A percentile compares a stretch with the other conserved stretches of the same genome.
Conservation (phyloP, 2,797 vertebrate species). For the Meda fulgida region DNA sequence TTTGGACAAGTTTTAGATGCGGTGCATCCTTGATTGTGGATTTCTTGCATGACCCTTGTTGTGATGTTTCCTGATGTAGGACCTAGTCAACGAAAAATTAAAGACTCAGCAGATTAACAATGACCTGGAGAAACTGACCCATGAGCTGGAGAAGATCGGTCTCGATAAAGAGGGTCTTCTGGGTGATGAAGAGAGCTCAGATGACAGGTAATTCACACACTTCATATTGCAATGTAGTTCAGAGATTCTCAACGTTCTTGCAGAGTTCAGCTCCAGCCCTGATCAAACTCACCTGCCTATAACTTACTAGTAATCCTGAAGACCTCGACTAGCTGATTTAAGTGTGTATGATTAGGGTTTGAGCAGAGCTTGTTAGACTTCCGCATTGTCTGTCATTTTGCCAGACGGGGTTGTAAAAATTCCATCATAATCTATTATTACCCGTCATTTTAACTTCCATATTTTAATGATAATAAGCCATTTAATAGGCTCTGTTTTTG, state of each 20-base stretch:
- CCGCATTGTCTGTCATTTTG: too few relatives aligned
- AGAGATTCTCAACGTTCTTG: not conserved
- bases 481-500: too few relatives aligned
- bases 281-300: not conserved
- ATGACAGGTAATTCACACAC: constrained; percentile 84
- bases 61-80: constrained; percentile 73
- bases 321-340: not conserved
- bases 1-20: too few relatives aligned
- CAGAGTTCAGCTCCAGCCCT: not conserved
- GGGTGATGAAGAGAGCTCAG: constrained; percentile 88
- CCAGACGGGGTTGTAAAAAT: too few relatives aligned
- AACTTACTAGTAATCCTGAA: not conserved
- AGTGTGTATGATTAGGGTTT: not conserved
- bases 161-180: constrained; percentile 95
- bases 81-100: constrained; percentile 95
- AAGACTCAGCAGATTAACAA: constrained; percentile 96
- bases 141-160: constrained; percentile 97
- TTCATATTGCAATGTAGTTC: not conserved
- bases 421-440: too few relatives aligned
- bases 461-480: too few relatives aligned
- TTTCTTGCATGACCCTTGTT: not conserved
- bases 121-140: constrained; percentile 94
- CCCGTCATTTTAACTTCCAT: too few relatives aligned
- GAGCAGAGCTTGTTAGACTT: not conserved
- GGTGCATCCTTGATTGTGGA: not conserved